Evolutionary conservation across 2,797 vertebrate genomes (phyloP).

Genomic region (Xerus rutilus): DNA sequence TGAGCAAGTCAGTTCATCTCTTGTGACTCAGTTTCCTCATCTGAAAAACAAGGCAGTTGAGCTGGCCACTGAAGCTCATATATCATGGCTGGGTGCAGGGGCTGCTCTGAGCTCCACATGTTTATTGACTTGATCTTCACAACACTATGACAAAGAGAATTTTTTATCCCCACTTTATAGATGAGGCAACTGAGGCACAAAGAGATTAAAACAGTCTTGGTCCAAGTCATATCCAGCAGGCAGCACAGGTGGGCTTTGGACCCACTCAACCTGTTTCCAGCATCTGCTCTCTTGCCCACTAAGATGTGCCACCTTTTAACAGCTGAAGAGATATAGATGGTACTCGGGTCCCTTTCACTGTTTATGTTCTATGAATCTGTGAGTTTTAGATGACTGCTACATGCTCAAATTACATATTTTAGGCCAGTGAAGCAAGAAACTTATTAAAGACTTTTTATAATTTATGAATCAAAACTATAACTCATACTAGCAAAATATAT

Average conservation of each 20-base stretch:
- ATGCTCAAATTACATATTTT: background rate
- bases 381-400: background rate
- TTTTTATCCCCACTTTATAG: background rate
- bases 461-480: slow-evolving; percentile 26
- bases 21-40: background rate
- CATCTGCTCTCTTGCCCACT: background rate
- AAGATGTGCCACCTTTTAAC: background rate
- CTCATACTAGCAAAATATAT: background rate
- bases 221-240: background rate
- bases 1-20: background rate
- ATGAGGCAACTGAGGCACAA: background rate
- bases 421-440: background rate
- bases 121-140: background rate
- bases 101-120: background rate
- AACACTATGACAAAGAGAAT: background rate
- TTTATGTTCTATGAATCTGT: background rate
- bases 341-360: background rate
- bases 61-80: fast-evolving
- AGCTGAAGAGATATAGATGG: background rate
- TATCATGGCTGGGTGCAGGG: background rate
- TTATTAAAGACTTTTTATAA: background rate
- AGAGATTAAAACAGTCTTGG: background rate
- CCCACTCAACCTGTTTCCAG: background rate
- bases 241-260: background rate
- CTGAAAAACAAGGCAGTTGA: background rate